Evolutionary conservation across 2,888 invertebrate species (phyloP).

Genomic region (Limenitis arthemis): DNA sequence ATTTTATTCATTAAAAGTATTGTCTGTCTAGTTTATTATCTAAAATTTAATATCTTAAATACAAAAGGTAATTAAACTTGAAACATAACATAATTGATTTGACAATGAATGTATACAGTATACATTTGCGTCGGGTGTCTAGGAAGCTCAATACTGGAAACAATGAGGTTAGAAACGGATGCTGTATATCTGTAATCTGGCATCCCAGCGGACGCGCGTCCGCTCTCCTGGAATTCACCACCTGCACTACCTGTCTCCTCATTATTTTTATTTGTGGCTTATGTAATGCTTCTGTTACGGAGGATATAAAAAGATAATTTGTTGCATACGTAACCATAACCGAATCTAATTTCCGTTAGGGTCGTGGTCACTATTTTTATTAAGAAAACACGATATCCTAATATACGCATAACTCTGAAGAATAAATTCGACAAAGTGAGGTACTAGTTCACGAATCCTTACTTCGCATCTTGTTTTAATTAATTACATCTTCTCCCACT

Average conservation of each 20-base stretch:
- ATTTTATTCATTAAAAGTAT: not conserved
- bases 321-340: no score
- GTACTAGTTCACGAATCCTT: no score
- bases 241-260: slow-evolving; percentile 18
- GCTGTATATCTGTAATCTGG: slow-evolving; percentile 27
- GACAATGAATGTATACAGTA: not conserved
- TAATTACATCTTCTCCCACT: no score
- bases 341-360: no score
- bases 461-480: no score
- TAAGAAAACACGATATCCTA: no score
- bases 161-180: slow-evolving; percentile 39
- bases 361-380: no score
- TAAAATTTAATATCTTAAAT: not conserved
- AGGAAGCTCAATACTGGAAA: slow-evolving; percentile 30
- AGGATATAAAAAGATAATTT: not conserved
- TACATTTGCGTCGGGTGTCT: not conserved
- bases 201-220: slow-evolving; percentile 49
- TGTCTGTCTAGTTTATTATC: not conserved
- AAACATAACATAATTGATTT: not conserved
- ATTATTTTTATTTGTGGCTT: slow-evolving; percentile 1
- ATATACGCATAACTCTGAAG: no score
- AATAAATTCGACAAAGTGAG: no score
- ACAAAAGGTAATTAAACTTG: not conserved
- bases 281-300: not conserved
- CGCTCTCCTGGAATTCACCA: slow-evolving; percentile 51